Base-by-base conservation (phyloP, 1,140 invertebrate species). In the Archegozetes longisetosus region DNA sequence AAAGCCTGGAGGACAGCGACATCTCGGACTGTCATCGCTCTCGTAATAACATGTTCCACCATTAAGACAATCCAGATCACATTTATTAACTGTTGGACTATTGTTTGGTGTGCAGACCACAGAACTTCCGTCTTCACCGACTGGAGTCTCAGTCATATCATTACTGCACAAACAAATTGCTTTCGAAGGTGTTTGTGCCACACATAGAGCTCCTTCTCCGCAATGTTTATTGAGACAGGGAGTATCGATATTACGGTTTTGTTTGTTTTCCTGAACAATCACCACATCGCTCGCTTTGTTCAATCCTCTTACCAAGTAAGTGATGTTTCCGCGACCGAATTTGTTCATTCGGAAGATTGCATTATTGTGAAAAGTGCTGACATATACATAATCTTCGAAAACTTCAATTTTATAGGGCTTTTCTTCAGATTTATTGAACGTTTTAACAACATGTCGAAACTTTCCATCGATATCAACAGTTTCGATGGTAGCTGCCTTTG, bases 401-500 rank as follows among this genome's bases (percentile, higher is more conserved):
- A 86, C 75, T 62, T 85, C 83, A 1, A 87, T 69, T 68, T 80
- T 81, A 66, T 77, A 80, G 0, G 84, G 84, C 67, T 73, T 72
- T 48, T 76, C 72, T 17, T 70, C 68, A 27, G 63, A 70, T 70
- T 65, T 22, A 65, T 48, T 12, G 14, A 57, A 24, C 2, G 55
- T 13, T 17, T 57, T 47, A 23, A 66, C 24, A 20, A 28, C 49
- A 13, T 46, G 23, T n/a, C 65, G 29, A 27, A 63, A 32, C 23
- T 55, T 61, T 14, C 65, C 65, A 57, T 32, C 47, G 26, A 51
- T 84, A 68, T 86, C 82, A 4, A 84, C 77, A 20, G 84, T 76
- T 70, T 92, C 88, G 53, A 93, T 90, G 69, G 86, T 85, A 62
- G 78, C 71, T 22, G 74, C 66, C 62, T 71, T 75, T 13, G 75